Evolutionary conservation across 2,888 invertebrate species (phyloP).

Genomic region (Polydrusus cervinus): DNA sequence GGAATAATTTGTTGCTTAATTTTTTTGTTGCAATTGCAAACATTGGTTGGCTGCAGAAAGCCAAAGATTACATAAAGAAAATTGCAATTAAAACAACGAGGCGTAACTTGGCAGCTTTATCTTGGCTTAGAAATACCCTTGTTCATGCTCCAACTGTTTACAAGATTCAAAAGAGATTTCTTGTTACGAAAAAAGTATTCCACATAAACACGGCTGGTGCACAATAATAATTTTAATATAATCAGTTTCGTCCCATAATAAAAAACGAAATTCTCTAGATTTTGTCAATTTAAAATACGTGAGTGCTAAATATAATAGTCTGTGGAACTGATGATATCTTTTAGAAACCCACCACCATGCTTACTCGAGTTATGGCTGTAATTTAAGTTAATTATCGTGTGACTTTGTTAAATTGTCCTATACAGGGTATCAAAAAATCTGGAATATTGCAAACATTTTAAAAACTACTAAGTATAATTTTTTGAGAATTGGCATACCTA

Average conservation of each 20-base stretch:
- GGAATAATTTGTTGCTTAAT: too few species aligned
- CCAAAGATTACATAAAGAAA: slow-evolving; percentile 23
- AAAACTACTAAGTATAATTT: too few species aligned
- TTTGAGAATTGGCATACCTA: too few species aligned
- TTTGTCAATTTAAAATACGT: slow-evolving; percentile 40
- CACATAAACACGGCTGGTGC: slow-evolving; percentile 31
- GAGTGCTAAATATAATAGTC: slow-evolving; percentile 26
- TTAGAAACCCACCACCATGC: slow-evolving; percentile 13
- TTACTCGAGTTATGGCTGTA: slow-evolving; percentile 10
- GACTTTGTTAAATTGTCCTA: not conserved
- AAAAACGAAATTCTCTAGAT: slow-evolving; percentile 26
- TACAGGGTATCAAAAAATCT: too few species aligned
- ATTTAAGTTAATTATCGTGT: not conserved
- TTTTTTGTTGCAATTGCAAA: too few species aligned
- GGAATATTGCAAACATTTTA: too few species aligned
- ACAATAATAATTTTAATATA: slow-evolving; percentile 37
- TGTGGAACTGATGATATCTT: slow-evolving; percentile 23
- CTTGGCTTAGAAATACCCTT: slow-evolving; percentile 28
- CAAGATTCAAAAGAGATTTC: slow-evolving; percentile 30
- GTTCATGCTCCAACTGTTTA: slow-evolving; percentile 44
- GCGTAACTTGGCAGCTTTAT: slow-evolving; percentile 13
- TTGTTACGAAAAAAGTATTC: slow-evolving; percentile 18
- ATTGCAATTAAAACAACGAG: slow-evolving; percentile 2
- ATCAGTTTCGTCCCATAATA: slow-evolving; percentile 1
- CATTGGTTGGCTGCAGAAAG: not conserved